Evolutionary conservation across 1,140 invertebrate species (phyloP).

Genomic region (Atta cephalotes): DNA sequence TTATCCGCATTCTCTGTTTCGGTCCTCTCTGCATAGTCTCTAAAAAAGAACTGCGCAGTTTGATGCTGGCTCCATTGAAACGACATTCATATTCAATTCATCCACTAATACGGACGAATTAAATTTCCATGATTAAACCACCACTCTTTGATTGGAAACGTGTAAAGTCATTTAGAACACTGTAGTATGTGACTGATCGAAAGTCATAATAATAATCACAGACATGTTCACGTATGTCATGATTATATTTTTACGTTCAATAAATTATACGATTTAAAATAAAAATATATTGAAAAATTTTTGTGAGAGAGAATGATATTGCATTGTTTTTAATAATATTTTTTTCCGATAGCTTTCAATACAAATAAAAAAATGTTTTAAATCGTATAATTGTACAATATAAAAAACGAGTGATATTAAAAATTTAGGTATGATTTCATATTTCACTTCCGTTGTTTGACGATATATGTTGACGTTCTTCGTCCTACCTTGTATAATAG

Average conservation of each 20-base stretch:
- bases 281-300: conserved; percentile 11
- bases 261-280: not conserved
- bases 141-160: conserved; percentile 54
- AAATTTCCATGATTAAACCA: conserved; percentile 54
- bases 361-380: conserved; percentile 5
- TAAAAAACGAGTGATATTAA: conserved; percentile 11
- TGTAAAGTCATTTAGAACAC: conserved; percentile 59
- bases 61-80: conserved; percentile 46
- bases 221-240: not conserved
- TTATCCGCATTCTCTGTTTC: conserved; percentile 69
- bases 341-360: not conserved
- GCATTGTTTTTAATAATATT: not conserved
- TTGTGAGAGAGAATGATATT: not conserved
- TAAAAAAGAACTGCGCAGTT: conserved; percentile 63
- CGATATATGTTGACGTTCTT: not conserved
- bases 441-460: not conserved
- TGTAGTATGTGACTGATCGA: conserved; percentile 51
- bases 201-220: conserved; percentile 61
- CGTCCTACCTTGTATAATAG: conserved; percentile 57
- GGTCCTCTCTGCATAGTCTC: conserved; percentile 43
- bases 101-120: conserved; percentile 40
- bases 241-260: conserved; percentile 9
- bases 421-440: not conserved
- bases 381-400: not conserved
- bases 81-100: conserved; percentile 59